Base-by-base conservation (phyloP, 2,888 invertebrate genomes). In the Stenotaenia linearis region DNA sequence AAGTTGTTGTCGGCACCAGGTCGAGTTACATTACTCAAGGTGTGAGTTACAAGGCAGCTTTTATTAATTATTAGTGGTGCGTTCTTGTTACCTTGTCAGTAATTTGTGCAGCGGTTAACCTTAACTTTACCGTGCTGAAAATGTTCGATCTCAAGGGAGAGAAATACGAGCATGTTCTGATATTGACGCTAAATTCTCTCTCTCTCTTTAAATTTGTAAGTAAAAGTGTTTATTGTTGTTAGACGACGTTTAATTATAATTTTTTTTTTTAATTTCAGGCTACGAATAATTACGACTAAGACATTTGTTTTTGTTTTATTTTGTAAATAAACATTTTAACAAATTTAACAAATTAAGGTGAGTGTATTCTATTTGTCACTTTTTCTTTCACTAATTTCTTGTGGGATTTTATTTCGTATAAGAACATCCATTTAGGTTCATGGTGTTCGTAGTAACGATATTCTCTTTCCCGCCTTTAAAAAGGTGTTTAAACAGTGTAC, bases 41-140 rank as follows among this genome's bases (percentile, higher is more conserved):
- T 69, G 25, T 69, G 28, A 69, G 69, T 69, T 69, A 69, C 69
- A 69, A 69, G 69, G 28, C 23, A 25, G 69, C 69, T 69, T 69
- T 25, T 69, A 69, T 69, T 69, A 69, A 69, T 69, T 69, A 69
- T 69, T 69, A 69, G 69, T 69, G 69, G 69, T 28, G 25, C 28
- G 69, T 69, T 69, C 28, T 69, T 69, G 69, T 69, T 69, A 69
- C 69, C 21, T 50, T 50, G 18, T 50, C n/a, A 69, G 25, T 69
- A 69, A 69, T 69, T 69, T 69, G 69, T 69, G 7, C 50, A 50
- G 50, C 50, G 50, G 50, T 50, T 50, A 50, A 50, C 50, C 50
- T 50, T 50, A 50, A 50, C 50, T 50, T 50, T 50, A 50, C 50
- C 50, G 50, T 50, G 50, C 50, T 50, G 50, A 18, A 50, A 69